Conservation (phyloP, 2,888 invertebrate species). For the Mechanitis messenoides region DNA sequence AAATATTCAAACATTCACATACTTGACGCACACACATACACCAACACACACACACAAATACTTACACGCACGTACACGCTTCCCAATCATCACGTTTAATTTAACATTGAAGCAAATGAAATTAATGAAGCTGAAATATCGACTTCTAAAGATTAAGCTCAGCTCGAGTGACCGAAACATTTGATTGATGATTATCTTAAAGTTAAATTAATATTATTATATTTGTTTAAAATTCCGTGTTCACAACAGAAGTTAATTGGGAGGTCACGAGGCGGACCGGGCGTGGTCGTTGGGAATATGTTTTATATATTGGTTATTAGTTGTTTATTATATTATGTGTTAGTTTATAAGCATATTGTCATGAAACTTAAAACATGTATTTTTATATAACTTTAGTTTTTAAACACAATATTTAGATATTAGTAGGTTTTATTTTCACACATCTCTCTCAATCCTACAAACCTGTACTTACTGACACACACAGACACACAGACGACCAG, state of each 20-base stretch:
- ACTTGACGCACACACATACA: no score
- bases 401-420: no score
- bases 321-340: no score
- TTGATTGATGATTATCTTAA: conserved; percentile 2
- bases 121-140: conserved; percentile 18
- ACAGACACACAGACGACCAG: no score
- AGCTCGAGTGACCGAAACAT: background rate
- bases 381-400: no score
- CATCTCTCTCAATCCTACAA: no score
- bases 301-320: background rate
- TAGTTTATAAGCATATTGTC: no score
- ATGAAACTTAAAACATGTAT: no score
- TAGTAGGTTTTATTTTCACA: no score
- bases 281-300: background rate
- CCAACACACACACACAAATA: background rate
- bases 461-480: no score
- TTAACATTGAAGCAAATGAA: conserved; percentile 22
- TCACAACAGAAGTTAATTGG: conserved; percentile 3
- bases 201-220: background rate
- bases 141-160: conserved; percentile 1
- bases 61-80: background rate
- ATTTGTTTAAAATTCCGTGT: conserved; percentile 1
- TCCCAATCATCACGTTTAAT: background rate
- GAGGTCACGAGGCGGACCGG: background rate
- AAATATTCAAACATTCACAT: no score